Evolutionary conservation across 2,888 invertebrate species (phyloP).

Genomic region (Cetonia aurata): DNA sequence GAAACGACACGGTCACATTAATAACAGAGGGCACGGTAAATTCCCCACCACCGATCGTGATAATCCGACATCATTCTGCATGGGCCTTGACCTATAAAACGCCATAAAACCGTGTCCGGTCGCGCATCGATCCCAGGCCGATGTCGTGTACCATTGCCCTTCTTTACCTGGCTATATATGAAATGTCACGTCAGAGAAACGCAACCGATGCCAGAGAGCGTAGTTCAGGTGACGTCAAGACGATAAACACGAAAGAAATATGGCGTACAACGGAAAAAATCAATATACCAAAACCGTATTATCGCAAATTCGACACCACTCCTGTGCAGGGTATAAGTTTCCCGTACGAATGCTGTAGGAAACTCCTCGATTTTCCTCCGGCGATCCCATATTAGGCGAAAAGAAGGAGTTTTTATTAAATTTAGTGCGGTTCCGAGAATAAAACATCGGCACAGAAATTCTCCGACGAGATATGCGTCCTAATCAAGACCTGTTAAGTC

Average conservation of each 20-base stretch:
- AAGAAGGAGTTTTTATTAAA: slow-evolving; percentile 37
- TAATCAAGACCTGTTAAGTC: slow-evolving; percentile 34
- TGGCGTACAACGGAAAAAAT: slow-evolving; percentile 16
- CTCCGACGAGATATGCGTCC: slow-evolving; percentile 31
- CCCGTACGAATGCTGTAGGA: slow-evolving; percentile 16
- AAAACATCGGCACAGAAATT: slow-evolving; percentile 30
- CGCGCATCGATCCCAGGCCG: slow-evolving; percentile 5
- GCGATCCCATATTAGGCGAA: slow-evolving; percentile 17
- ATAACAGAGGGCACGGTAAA: neutral
- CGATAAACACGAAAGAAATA: neutral
- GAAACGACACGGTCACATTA: slow-evolving; percentile 21
- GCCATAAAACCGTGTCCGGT: slow-evolving; percentile 1
- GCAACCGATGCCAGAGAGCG: neutral
- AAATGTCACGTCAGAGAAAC: slow-evolving; percentile 26
- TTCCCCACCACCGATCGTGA: slow-evolving; percentile 2
- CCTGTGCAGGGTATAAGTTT: slow-evolving; percentile 31
- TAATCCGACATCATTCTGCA: neutral
- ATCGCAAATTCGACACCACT: slow-evolving; percentile 26
- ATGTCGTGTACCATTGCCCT: neutral
- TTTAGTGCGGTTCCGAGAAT: slow-evolving; percentile 3
- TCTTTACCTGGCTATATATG: neutral
- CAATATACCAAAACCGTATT: slow-evolving; percentile 32
- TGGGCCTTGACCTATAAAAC: slow-evolving; percentile 28
- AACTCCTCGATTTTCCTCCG: slow-evolving; percentile 10
- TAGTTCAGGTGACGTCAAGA: slow-evolving; percentile 19